Base-by-base conservation (phyloP, 2,113 vertebrate genomes). In the Glaucidium brasilianum region DNA sequence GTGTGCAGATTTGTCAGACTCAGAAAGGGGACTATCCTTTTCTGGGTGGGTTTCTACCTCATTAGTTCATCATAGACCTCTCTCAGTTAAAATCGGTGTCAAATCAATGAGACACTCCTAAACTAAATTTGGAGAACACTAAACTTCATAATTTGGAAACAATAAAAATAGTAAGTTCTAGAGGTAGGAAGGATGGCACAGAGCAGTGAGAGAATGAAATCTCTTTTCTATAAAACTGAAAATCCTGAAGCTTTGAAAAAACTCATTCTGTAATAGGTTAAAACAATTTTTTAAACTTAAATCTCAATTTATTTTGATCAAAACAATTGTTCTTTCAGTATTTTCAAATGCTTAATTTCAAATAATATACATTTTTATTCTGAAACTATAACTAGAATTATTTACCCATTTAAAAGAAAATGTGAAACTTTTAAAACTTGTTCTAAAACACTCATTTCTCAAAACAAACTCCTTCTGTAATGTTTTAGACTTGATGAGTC, bases 211-310 rank as follows among this genome's bases (percentile, higher is more conserved):
- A 78, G 15, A 75, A 67, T 8, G 9, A 55, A 68, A 68, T 25
- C 1, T 35, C 29, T 47, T 25, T 45, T 90, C 29, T 34, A 80
- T 63, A 62, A 71, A 76, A 80, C 3, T 69, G 35, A 47, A 76
- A 37, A 43, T 3, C 11, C 35, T 47, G 16, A 10, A 92, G 25
- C 8, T 47, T 71, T 32, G 15, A 41, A 86, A 89, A 87, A 21
- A 0, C 3, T 77, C 5, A n/a, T 79, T 74, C 26, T 78, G 8
- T 0, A 1, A 59, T 4, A 69, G 9, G 17, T 10, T 6, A 82
- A 80, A 60, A 41, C 5, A 76, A 80, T 5, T 49, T 74, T 88
- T 74, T 71, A 41, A 69, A 60, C 10, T 2, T 29, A 43, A 52
- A 52, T 29, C 13, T 9, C 26, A 75, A 58, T 6, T 76, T 8